These are phyloP conservation scores for Himantopus leucocephalus DNA, from an alignment of 2,113 vertebrate genomes.

Conservation along the genomic window DNA sequence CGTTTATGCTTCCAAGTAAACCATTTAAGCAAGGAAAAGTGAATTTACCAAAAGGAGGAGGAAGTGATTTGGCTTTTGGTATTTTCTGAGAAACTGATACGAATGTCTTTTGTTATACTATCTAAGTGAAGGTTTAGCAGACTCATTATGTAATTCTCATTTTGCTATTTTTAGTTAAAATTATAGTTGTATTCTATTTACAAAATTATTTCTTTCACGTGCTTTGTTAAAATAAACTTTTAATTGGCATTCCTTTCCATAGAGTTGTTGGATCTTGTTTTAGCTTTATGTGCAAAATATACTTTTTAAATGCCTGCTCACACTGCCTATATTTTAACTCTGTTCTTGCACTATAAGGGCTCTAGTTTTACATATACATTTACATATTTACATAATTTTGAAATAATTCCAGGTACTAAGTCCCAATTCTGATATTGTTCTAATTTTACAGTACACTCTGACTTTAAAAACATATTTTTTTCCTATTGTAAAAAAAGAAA, in stretches of 20 bases:
- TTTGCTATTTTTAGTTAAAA: background rate
- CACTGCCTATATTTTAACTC: background rate
- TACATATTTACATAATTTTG: background rate
- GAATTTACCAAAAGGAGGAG: background rate
- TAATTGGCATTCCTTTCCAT: background rate
- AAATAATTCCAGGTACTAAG: background rate
- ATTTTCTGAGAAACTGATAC: background rate
- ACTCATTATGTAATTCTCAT: background rate
- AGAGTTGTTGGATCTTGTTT: background rate
- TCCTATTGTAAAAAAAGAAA: background rate
- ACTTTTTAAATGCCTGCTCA: background rate
- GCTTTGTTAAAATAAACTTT: background rate
- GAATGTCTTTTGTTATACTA: background rate
- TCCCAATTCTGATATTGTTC: rapidly evolving
- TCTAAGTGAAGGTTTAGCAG: background rate
- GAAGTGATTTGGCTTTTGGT: background rate
- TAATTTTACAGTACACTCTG: background rate
- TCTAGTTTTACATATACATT: background rate
- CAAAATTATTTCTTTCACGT: background rate
- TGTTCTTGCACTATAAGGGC: background rate
- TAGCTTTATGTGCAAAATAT: background rate
- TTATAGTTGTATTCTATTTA: background rate
- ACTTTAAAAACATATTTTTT: background rate
- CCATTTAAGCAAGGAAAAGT: background rate
- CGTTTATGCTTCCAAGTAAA: background rate